Percentiles rank a stretch among this genome's conserved stretches.
Conservation (phyloP, 2,888 invertebrate genomes). For the Teleogryllus oceanicus region DNA sequence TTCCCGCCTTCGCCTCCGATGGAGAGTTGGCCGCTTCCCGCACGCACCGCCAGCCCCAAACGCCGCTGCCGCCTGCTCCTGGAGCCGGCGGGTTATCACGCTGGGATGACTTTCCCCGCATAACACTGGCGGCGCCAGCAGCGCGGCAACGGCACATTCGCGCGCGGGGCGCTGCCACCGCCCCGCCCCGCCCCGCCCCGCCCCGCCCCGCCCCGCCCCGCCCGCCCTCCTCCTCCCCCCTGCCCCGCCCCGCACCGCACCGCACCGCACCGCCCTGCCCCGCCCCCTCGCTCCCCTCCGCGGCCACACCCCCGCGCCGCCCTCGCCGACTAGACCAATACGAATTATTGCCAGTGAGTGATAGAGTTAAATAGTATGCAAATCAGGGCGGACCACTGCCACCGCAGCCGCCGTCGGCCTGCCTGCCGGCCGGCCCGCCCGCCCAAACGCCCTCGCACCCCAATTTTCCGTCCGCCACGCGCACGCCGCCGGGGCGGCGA, state of each 20-base stretch:
- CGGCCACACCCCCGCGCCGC: background rate
- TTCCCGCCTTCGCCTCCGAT: background rate
- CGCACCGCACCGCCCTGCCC: background rate
- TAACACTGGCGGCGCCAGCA: background rate
- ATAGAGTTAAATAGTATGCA: constrained; percentile 35
- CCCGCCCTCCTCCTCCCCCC: background rate
- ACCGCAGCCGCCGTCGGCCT: constrained; percentile 20
- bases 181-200: background rate
- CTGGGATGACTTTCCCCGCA: background rate
- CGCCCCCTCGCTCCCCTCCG: background rate
- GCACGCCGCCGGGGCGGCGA: background rate
- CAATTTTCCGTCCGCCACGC: background rate
- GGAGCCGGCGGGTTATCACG: constrained; percentile 23
- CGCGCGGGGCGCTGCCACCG: background rate
- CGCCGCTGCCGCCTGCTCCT: no score
- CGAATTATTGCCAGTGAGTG: constrained; percentile 34
- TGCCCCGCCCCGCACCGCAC: background rate
- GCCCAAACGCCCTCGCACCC: background rate
- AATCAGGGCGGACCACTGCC: constrained; percentile 26
- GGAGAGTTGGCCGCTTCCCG: background rate
- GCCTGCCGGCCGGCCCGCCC: background rate
- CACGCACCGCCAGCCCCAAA: background rate
- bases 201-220: background rate
- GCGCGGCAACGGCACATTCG: background rate
- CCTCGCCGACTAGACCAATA: constrained; percentile 28